Conservation (phyloP, 2,797 vertebrate species). For the Myotis findleyi region DNA sequence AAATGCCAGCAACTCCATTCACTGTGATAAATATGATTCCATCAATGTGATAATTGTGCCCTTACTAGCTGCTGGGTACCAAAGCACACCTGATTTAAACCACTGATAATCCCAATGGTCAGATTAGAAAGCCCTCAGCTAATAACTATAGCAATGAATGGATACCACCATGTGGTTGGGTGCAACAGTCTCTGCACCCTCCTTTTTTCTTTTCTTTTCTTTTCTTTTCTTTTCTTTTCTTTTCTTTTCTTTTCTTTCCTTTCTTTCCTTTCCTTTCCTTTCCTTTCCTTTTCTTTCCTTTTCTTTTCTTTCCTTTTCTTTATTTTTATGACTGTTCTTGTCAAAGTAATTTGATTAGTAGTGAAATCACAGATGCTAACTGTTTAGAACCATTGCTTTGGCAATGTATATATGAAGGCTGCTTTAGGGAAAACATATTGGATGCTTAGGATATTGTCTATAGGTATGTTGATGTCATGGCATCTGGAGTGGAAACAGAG, state of each 20-base stretch:
- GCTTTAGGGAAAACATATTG: constrained; percentile 32
- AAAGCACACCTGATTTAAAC: background rate
- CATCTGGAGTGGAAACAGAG: background rate
- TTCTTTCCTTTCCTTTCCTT: too few species aligned
- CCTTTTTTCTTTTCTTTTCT: background rate
- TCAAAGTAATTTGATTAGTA: constrained; percentile 29
- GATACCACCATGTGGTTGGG: background rate
- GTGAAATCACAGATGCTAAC: constrained; percentile 28
- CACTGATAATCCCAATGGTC: background rate
- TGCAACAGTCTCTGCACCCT: background rate
- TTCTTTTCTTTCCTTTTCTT: too few species aligned
- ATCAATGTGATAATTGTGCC: background rate
- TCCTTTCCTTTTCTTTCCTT: too few species aligned
- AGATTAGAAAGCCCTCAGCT: background rate
- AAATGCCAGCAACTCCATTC: background rate
- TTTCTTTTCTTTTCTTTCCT: too few species aligned
- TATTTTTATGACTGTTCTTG: background rate
- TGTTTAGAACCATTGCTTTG: background rate
- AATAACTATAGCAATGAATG: background rate
- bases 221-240: too few species aligned
- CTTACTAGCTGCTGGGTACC: background rate
- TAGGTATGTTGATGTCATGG: background rate
- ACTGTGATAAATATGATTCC: background rate
- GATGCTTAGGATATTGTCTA: background rate
- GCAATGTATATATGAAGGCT: background rate